Evolutionary conservation across 2,888 invertebrate species (phyloP).

Genomic region (Unio pictorum): DNA sequence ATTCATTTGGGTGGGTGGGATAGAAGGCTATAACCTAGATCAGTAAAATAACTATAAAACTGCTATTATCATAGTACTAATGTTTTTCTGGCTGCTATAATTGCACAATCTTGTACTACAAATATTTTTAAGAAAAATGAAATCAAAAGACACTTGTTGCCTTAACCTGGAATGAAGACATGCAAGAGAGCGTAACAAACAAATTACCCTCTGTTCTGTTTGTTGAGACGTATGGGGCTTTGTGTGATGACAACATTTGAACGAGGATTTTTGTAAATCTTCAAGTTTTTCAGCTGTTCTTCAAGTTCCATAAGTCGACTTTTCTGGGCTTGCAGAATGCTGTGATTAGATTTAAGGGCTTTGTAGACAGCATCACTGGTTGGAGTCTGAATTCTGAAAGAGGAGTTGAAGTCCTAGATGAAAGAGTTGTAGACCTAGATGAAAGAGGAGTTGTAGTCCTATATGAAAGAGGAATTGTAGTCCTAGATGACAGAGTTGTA

Average conservation of each 20-base stretch:
- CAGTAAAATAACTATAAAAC: no score
- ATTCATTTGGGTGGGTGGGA: no score
- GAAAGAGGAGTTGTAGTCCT: conserved; percentile 4
- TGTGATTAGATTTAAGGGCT: conserved; percentile 82
- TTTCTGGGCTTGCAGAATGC: conserved; percentile 78
- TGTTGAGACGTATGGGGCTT: conserved; percentile 1
- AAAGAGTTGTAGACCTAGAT: conserved; percentile 5
- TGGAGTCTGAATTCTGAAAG: conserved; percentile 44
- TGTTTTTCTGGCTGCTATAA: no score
- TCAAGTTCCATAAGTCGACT: conserved; percentile 45
- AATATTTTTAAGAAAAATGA: no score
- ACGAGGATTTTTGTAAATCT: conserved; percentile 44
- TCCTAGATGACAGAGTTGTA: background rate
- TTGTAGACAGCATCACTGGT: conserved; percentile 76
- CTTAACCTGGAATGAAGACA: no score
- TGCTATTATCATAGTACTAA: no score
- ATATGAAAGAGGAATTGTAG: conserved; percentile 16
- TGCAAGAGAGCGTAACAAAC: background rate
- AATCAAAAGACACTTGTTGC: conserved; percentile 6
- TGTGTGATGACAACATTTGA: conserved; percentile 29
- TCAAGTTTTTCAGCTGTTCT: conserved; percentile 52
- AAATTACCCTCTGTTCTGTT: conserved; percentile 4
- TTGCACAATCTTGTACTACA: no score
- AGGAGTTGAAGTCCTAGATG: background rate
- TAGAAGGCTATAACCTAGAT: no score